Evolutionary conservation across 2,888 invertebrate genomes (phyloP).

Genomic region (Latrodectus hesperus): DNA sequence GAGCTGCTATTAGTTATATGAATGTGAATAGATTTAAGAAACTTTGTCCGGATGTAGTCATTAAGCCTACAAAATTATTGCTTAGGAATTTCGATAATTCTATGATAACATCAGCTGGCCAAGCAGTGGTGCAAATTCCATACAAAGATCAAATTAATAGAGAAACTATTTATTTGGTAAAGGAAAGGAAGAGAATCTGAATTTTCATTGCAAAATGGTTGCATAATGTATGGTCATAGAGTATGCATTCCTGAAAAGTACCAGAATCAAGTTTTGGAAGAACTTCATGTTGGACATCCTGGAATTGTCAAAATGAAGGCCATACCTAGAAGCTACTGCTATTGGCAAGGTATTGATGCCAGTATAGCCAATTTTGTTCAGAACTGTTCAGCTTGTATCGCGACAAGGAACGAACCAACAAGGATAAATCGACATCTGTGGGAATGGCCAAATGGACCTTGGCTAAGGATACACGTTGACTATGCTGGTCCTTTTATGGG

Average conservation of each 20-base stretch:
- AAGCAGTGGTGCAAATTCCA: conserved; percentile 48
- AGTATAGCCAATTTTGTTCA: conserved; percentile 55
- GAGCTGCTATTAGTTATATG: conserved; percentile 15
- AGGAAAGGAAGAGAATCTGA: conserved; percentile 47
- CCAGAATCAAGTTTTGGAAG: no score
- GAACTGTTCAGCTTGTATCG: conserved; percentile 53
- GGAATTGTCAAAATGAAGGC: conserved; percentile 55
- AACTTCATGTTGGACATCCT: conserved; percentile 22
- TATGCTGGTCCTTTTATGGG: conserved; percentile 49
- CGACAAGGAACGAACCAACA: conserved; percentile 52
- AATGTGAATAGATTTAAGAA: conserved; percentile 23
- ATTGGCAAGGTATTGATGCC: conserved; percentile 54
- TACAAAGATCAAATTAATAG: conserved; percentile 53
- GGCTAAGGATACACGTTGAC: conserved; percentile 49
- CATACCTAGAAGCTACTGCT: conserved; percentile 55
- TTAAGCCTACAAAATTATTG: conserved; percentile 49
- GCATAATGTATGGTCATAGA: not conserved
- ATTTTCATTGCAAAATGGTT: conserved; percentile 49
- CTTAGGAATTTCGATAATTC: conserved; percentile 50
- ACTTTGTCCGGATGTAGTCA: conserved; percentile 42
- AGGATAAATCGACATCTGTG: conserved; percentile 52
- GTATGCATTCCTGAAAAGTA: no score
- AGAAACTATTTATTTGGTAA: conserved; percentile 52
- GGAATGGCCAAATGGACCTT: conserved; percentile 52
- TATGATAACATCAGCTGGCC: conserved; percentile 45